Percentiles rank a stretch among this genome's conserved stretches.
phyloP scores from a whole-genome alignment of 2,888 invertebrate genomes.

The Pammene aurita region DNA sequence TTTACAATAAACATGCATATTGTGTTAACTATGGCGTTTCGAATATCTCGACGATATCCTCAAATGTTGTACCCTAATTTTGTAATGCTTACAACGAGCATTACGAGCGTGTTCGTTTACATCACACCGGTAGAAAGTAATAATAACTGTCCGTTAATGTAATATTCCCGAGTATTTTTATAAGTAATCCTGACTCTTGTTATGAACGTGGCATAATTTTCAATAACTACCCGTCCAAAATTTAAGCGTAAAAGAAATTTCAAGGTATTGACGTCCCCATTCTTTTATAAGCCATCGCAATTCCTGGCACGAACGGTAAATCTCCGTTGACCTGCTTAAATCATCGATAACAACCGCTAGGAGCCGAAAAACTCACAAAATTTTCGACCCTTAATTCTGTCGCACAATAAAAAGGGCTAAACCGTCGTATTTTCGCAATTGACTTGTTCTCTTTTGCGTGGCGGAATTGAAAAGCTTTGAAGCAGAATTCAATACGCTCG shows the following conservation, averaged over 20 bases:
- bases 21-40: too few relatives aligned
- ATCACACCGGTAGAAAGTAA: too few relatives aligned
- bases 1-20: too few relatives aligned
- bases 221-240: neutral
- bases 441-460: neutral
- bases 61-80: too few relatives aligned
- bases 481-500: slow-evolving; percentile 44
- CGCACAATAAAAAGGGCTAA: slow-evolving; percentile 5
- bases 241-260: neutral
- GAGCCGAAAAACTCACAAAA: slow-evolving; percentile 44
- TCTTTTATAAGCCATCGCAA: slow-evolving; percentile 7
- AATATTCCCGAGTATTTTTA: too few relatives aligned
- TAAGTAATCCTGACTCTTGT: too few relatives aligned
- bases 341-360: slow-evolving; percentile 28
- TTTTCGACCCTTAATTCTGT: slow-evolving; percentile 47
- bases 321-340: slow-evolving; percentile 29
- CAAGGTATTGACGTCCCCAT: slow-evolving; percentile 4
- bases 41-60: too few relatives aligned
- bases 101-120: too few relatives aligned
- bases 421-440: neutral
- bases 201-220: neutral
- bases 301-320: slow-evolving; percentile 13
- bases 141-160: too few relatives aligned
- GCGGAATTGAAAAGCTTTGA: slow-evolving; percentile 43
- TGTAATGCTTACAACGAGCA: too few relatives aligned